phyloP scores from a whole-genome alignment of 2,797 vertebrate species.

The Xyrichtys novacula region DNA sequence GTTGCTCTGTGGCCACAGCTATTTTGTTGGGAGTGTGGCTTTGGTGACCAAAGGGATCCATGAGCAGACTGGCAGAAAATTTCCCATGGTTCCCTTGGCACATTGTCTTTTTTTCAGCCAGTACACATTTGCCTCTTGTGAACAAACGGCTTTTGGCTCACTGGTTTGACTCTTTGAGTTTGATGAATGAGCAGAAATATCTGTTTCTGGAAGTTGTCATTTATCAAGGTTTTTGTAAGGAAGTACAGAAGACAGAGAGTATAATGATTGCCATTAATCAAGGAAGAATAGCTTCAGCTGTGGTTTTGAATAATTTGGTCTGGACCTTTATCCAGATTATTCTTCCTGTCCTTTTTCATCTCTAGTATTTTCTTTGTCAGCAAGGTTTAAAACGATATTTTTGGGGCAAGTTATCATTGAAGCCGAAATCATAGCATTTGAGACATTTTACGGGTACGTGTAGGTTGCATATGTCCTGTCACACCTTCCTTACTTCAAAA shows the following conservation, averaged over 20 bases:
- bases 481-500: not conserved
- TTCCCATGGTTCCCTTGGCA: constrained; percentile 22
- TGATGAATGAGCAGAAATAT: constrained; percentile 30
- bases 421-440: not conserved
- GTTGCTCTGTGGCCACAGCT: constrained; percentile 50
- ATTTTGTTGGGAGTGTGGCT: constrained; percentile 58
- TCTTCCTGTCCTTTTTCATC: not conserved
- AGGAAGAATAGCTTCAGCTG: not conserved
- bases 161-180: constrained; percentile 22
- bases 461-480: not conserved
- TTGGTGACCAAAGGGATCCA: constrained; percentile 44
- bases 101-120: constrained; percentile 16
- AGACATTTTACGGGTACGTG: not conserved
- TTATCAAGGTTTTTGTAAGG: not conserved
- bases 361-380: not conserved
- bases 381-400: not conserved
- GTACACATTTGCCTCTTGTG: constrained; percentile 32
- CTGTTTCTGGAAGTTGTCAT: constrained; percentile 7
- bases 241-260: constrained; percentile 5
- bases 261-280: constrained; percentile 14
- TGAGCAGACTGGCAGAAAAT: constrained; percentile 37
- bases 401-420: not conserved
- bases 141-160: constrained; percentile 35
- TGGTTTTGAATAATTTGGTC: not conserved
- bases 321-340: not conserved